Conservation (phyloP, 2,113 vertebrate species). For the Baryphthengus martii region DNA sequence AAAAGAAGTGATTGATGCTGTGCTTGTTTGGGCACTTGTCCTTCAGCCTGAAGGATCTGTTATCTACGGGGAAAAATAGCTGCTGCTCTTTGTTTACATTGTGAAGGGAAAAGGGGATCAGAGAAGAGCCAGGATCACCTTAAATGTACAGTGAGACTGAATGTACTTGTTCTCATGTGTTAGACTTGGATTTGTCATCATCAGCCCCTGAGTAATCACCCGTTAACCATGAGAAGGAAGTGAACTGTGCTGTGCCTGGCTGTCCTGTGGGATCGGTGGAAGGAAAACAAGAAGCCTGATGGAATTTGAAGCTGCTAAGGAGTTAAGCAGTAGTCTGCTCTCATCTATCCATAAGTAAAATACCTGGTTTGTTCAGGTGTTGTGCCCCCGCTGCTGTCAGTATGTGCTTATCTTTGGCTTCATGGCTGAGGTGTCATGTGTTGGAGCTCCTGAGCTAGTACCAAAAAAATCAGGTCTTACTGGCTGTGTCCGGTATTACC, state of each 20-base stretch:
- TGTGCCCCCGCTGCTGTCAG: not conserved
- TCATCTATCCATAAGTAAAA: not conserved
- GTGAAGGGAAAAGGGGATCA: not conserved
- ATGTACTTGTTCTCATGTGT: not conserved
- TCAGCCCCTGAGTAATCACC: not conserved
- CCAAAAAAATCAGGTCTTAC: not conserved
- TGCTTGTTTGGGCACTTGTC: not conserved
- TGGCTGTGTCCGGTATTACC: not conserved
- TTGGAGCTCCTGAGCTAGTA: not conserved
- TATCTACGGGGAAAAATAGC: not conserved
- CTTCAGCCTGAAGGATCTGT: not conserved
- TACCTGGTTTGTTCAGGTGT: not conserved
- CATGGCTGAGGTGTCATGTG: not conserved
- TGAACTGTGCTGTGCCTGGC: not conserved
- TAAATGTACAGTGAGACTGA: not conserved
- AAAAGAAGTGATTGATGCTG: not conserved
- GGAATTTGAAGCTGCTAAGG: not conserved
- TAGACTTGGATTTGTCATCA: not conserved
- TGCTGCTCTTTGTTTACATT: not conserved
- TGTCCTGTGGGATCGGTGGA: not conserved
- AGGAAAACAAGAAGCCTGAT: not conserved
- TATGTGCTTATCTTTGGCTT: not conserved
- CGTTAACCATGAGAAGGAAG: not conserved
- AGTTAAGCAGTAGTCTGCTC: not conserved
- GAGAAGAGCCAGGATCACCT: not conserved